These are phyloP conservation scores for Eupithecia subfuscata DNA, from an alignment of 2,888 invertebrate species.

Conservation along the genomic window DNA sequence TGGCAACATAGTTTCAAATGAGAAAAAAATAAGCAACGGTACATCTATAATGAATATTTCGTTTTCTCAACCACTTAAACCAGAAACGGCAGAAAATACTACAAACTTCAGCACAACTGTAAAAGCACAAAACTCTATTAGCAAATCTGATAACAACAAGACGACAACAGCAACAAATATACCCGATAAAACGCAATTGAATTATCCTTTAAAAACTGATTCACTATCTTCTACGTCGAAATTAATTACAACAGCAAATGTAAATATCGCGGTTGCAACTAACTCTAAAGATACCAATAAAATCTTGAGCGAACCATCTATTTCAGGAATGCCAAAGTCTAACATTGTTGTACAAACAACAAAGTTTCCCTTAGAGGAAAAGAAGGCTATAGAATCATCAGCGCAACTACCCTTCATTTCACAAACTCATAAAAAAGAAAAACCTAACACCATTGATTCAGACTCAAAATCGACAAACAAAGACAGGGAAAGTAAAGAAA, in stretches of 20 bases:
- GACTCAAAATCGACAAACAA: conserved; percentile 5
- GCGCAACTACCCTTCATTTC: conserved; percentile 9
- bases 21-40: conserved; percentile 44
- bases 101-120: conserved; percentile 14
- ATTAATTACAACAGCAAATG: conserved; percentile 15
- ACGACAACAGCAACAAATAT: conserved; percentile 9
- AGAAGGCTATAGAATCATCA: conserved; percentile 17
- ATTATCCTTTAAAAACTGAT: conserved; percentile 22
- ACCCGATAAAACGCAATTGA: conserved; percentile 17
- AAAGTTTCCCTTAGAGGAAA: conserved; percentile 20
- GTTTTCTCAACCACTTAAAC: conserved; percentile 24
- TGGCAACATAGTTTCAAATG: conserved; percentile 43
- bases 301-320: conserved; percentile 33
- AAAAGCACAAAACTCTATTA: conserved; percentile 17
- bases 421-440: conserved; percentile 24
- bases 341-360: conserved; percentile 24
- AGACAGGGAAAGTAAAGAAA: conserved; percentile 6
- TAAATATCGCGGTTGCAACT: conserved; percentile 13
- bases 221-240: conserved; percentile 23
- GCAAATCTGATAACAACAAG: conserved; percentile 8
- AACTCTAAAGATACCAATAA: conserved; percentile 20
- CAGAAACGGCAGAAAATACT: conserved; percentile 30
- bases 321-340: neutral
- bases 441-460: conserved; percentile 11
- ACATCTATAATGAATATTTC: conserved; percentile 45